Percentiles rank a stretch among this genome's conserved stretches.
phyloP scores from a whole-genome alignment of 2,797 vertebrate genomes.

The Perdix hodgsoniae region DNA sequence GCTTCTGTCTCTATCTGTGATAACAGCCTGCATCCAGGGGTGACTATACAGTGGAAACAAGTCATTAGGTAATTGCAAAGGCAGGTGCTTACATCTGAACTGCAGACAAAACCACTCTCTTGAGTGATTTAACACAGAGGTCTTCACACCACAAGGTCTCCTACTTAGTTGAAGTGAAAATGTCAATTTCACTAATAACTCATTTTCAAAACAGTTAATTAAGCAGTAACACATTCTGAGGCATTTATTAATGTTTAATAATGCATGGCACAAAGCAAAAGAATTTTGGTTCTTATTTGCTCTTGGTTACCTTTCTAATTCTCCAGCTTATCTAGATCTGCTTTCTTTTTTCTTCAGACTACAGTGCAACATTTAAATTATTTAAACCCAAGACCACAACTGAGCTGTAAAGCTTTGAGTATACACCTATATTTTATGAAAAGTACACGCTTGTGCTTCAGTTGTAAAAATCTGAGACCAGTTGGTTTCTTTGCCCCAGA shows the following conservation, averaged over 20 bases:
- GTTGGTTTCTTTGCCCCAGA: not conserved
- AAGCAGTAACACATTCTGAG: not conserved
- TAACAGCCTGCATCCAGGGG: not conserved
- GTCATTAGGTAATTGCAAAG: conserved; percentile 18
- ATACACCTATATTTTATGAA: not conserved
- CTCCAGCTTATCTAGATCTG: not conserved
- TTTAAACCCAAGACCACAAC: not conserved
- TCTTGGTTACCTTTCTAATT: not conserved
- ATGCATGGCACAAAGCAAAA: not conserved
- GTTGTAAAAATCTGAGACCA: conserved; percentile 2
- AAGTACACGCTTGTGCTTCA: not conserved
- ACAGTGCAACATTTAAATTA: not conserved
- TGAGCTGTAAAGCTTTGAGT: not conserved
- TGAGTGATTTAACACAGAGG: not conserved
- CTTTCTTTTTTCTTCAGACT: not conserved
- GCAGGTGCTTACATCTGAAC: not conserved
- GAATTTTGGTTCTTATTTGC: not conserved
- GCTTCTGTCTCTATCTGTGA: not conserved
- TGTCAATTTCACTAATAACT: conserved; percentile 12
- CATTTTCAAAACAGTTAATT: conserved; percentile 28
- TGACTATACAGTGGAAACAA: conserved; percentile 13
- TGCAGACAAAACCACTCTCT: not conserved
- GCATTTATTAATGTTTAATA: conserved; percentile 17
- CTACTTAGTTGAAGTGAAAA: not conserved
- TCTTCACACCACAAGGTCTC: not conserved